Base-by-base conservation (phyloP, 2,888 invertebrate species). In the Alsophila aescularia region DNA sequence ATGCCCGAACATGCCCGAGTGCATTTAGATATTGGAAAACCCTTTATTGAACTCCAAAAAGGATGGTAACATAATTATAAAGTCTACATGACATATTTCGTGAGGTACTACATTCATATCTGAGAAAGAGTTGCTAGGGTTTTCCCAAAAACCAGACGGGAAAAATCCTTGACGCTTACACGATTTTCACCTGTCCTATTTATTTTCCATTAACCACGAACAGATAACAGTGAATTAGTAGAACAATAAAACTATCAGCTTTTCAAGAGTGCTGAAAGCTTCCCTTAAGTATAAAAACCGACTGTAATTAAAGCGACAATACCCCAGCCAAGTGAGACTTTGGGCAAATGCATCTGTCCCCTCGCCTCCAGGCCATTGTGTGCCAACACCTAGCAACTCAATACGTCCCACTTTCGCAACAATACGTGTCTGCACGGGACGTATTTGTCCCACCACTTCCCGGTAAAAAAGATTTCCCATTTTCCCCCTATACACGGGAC, bases 381-480 rank as follows among this genome's bases (percentile, higher is more conserved):
- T 57, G 49, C 59, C 44, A 43, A 62, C 64, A 60, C 62, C 62
- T 59, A 51, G 47, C 54, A 27, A 34, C 63, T 60, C 65, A 60
- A 65, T 65, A 59, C 59, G 58, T 58, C 60, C 62, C 51, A 42
- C 51, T 55, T 54, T 53, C 45, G 14, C 39, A 39, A 60, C 50
- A 56, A 56, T 56, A 41, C 34, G 55, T 55, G 66, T 58, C 64
- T 72, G 73, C 69, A 68, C 55, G 62, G 67, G 73, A 75, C 75
- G 70, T 73, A 68, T 74, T 73, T 74, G 72, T 73, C 72, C 68
- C 71, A 66, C 69, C 72, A 64, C 75, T 73, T 70, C 66, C 63
- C 56, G 57, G 58, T 61, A 62, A 74, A 75, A 73, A 77, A 73
- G 70, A 63, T 67, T 72, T 69, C 64, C 62, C 67, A 69, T 66